Conservation (phyloP, 2,888 invertebrate genomes). For the Nebria salina region DNA sequence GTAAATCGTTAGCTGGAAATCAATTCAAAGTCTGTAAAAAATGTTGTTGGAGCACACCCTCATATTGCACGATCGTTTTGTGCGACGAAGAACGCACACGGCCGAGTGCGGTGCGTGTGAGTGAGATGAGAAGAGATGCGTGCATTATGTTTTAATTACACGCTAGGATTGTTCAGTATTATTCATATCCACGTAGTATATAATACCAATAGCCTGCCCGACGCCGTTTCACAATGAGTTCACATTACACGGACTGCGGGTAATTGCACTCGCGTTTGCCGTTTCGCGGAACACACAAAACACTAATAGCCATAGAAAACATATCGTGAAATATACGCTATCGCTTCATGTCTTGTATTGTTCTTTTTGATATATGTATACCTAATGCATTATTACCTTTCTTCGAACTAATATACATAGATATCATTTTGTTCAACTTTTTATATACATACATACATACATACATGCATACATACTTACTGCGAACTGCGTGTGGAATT, state of each 20-base stretch:
- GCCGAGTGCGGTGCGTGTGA: background rate
- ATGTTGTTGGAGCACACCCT: background rate
- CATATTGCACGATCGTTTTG: background rate
- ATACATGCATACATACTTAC: too few relatives aligned
- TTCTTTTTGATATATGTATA: background rate
- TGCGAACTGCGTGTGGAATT: too few relatives aligned
- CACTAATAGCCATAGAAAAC: constrained; percentile 38
- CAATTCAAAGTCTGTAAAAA: background rate
- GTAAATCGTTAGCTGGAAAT: background rate
- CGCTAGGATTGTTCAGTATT: constrained; percentile 60
- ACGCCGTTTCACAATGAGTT: constrained; percentile 59
- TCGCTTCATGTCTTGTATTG: constrained; percentile 21
- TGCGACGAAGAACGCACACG: background rate
- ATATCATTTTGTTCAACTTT: background rate
- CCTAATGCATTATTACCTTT: background rate
- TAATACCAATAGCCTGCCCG: background rate
- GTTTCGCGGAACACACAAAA: constrained; percentile 46
- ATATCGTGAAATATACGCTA: constrained; percentile 43
- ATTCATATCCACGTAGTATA: constrained; percentile 59
- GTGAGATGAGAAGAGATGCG: constrained; percentile 52
- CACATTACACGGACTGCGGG: constrained; percentile 58
- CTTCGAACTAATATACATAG: background rate
- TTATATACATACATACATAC: too few relatives aligned
- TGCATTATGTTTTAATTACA: constrained; percentile 62
- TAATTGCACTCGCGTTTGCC: constrained; percentile 60